Evolutionary conservation across 64 coral and sea anemone genomes (phyloP), one percentile per base, ranked within the genome.

Genomic region (Pocillopora damicornis): DNA sequence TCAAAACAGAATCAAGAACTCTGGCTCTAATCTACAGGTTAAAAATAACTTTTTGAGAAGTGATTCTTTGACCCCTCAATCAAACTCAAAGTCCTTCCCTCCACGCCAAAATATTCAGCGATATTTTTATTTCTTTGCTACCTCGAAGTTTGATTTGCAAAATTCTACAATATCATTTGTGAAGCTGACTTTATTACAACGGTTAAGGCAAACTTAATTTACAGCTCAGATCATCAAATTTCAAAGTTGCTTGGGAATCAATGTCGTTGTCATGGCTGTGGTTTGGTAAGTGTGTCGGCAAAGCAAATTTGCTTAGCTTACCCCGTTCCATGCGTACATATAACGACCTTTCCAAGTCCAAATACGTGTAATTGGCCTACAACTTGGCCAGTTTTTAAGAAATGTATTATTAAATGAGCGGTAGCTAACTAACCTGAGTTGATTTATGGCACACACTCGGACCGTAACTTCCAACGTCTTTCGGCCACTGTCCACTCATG

Each of bases 401-500:
- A 87, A 61, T 75, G 69, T 77, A 75, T 88, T 91, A 86, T 91
- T 91, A 86, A 95, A 75, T 65, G 78, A 65, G 61, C 77, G 84
- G 86, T 91, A 23, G 60, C 76, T 92, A 89, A 96, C 91, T 90
- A 66, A 92, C 97, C 93, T 99, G 97, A 78, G 97, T 99, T 81
- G 88, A 80, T 90, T 99, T 99, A 88, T 92, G 83, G 79, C 93
- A 90, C 77, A 91, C 87, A 76, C 83, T 89, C 76, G 89, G 76
- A 66, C 88, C 93, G 77, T 87, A 94, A 82, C 78, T 92, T 77
- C 88, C 85, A 94, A 63, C 89, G 71, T 94, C 91, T 93, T 92
- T 87, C 60, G 97, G 97, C 97, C 97, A 99, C 81, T 99, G 97
- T 78, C 93, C 93, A 80, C 93, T 93, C 83, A 99, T 75, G 42